Base-by-base conservation (phyloP, 2,888 invertebrate genomes). In the Druceiella hillmani region DNA sequence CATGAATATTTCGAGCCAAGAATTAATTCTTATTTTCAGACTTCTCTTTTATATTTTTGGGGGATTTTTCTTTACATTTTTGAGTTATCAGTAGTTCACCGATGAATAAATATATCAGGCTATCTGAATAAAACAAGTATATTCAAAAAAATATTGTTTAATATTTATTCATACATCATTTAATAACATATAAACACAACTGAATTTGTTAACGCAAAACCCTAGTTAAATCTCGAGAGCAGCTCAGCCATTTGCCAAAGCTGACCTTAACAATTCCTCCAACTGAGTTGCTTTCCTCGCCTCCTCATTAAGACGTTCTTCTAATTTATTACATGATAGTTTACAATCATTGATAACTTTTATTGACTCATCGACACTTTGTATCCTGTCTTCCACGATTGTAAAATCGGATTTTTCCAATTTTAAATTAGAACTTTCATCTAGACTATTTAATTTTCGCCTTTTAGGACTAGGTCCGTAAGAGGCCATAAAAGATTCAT, bases 261-360 rank as follows among this genome's bases (percentile, higher is more conserved):
- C 75, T 41, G 60, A 51, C 52, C 55, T 59, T 17, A 77, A 51
- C 49, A 64, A 58, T 46, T 67, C 64, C 47, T 77, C 75, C 33
- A 76, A 60, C 47, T 63, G 61, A 27, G 62, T 45, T 22, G 66
- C 73, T 49, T 64, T 71, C 40, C 63, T 59, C 49, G 57, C 64
- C 46, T 66, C 70, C 46, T 62, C 56, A 39, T 69, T 65, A 32
- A 77, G 57, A 52, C 65, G 58, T 47, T 60, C 52, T 49, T 76
- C 76, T 5, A 77, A 55, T 49, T 66, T 61, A 49, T 62, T 55
- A 0, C 71, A 62, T 55, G 61, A 59, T 46, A 64, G 57, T 25
- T 57, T 55, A 52, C 63, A 69, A 47, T 55, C 50, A 45, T 49
- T 61, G 42, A 61, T 62, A 49, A 57, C 57, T 35, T 54, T 52